phyloP scores from a whole-genome alignment of 2,797 vertebrate species.

The Danio choprae region DNA sequence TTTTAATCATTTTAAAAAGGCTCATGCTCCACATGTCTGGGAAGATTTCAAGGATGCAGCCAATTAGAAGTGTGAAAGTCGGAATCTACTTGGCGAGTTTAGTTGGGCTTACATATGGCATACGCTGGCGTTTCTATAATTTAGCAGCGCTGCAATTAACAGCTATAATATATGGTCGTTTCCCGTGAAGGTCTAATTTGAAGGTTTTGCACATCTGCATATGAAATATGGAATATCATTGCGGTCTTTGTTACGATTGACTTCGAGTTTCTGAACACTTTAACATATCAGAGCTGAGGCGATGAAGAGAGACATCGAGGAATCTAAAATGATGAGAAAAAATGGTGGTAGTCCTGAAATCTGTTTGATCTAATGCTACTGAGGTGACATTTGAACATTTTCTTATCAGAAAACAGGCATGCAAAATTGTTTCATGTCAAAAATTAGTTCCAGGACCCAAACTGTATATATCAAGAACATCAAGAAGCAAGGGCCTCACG shows the following conservation, averaged over 20 bases:
- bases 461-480: no score
- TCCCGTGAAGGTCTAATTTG: constrained; percentile 62
- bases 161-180: constrained; percentile 63
- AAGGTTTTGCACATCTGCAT: constrained; percentile 54
- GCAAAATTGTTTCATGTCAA: not conserved
- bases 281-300: constrained; percentile 27
- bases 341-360: not conserved
- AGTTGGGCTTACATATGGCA: constrained; percentile 65
- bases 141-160: constrained; percentile 67
- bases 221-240: constrained; percentile 58
- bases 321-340: constrained; percentile 24
- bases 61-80: constrained; percentile 71
- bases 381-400: not conserved
- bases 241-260: constrained; percentile 51
- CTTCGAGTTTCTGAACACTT: constrained; percentile 18
- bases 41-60: constrained; percentile 65
- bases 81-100: constrained; percentile 62
- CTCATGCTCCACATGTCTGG: constrained; percentile 57
- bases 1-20: constrained; percentile 67
- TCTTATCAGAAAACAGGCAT: not conserved
- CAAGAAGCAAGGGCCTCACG: no score
- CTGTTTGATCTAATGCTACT: constrained; percentile 12
- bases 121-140: constrained; percentile 66
- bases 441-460: no score
- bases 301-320: constrained; percentile 48